Conservation (phyloP, 2,888 invertebrate genomes). For the Eremobia ochroleuca region DNA sequence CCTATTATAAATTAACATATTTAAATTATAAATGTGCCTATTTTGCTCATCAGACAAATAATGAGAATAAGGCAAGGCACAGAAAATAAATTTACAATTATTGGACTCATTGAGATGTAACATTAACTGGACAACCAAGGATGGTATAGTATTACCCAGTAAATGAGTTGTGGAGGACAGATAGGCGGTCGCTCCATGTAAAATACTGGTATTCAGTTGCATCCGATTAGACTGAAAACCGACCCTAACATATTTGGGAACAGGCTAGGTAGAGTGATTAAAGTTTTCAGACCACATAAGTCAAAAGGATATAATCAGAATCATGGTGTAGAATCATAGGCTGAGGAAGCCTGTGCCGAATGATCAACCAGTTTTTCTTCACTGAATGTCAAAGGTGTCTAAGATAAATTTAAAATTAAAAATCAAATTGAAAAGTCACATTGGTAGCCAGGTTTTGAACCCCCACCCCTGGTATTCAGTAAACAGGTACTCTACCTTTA, state of each 20-base stretch:
- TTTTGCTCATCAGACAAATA: too few relatives aligned
- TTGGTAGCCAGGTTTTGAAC: not conserved
- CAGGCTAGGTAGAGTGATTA: not conserved
- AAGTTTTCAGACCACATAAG: not conserved
- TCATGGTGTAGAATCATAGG: too few relatives aligned
- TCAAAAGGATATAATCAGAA: not conserved
- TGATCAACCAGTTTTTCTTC: too few relatives aligned
- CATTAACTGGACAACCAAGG: too few relatives aligned
- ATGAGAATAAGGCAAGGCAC: too few relatives aligned
- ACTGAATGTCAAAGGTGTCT: not conserved
- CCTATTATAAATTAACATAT: too few relatives aligned
- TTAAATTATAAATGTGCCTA: too few relatives aligned
- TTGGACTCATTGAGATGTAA: too few relatives aligned
- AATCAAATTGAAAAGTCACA: not conserved
- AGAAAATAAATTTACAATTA: too few relatives aligned
- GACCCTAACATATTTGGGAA: not conserved
- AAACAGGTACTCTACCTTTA: not conserved
- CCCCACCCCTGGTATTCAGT: not conserved
- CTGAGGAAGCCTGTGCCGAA: too few relatives aligned
- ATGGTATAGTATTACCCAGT: not conserved
- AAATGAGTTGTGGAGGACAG: not conserved
- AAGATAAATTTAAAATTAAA: not conserved
- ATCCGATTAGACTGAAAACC: not conserved
- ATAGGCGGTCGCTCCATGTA: too few relatives aligned
- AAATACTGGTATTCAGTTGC: too few relatives aligned